Evolutionary conservation across 2,888 invertebrate genomes (phyloP).

Genomic region (Clistopyga incitator): DNA sequence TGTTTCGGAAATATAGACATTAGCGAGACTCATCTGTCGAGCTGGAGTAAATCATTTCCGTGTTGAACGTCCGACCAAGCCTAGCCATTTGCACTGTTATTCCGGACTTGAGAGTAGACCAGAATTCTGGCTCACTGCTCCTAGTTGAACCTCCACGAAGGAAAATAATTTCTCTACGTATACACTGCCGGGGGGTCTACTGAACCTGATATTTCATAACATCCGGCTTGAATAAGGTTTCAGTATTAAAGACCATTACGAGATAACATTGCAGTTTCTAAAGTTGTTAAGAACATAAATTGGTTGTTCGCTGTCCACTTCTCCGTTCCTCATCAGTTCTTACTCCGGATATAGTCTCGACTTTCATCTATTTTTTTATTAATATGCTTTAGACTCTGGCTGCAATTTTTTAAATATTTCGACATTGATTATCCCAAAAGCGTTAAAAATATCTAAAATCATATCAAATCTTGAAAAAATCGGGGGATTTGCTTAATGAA

Average conservation of each 20-base stretch:
- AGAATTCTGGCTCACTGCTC: neutral
- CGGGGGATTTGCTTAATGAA: too few species aligned
- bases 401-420: neutral
- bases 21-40: neutral
- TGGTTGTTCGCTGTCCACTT: conserved; percentile 36
- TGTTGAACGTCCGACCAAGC: conserved; percentile 36
- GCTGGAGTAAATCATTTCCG: too few species aligned
- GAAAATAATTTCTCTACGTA: conserved; percentile 66
- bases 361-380: neutral
- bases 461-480: too few species aligned
- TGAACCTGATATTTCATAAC: conserved; percentile 54
- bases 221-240: conserved; percentile 61
- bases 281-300: conserved; percentile 67
- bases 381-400: neutral
- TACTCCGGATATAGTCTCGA: conserved; percentile 1
- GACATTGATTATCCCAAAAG: too few species aligned
- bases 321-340: conserved; percentile 24
- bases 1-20: conserved; percentile 9
- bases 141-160: conserved; percentile 9
- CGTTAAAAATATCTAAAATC: too few species aligned
- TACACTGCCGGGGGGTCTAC: conserved; percentile 48
- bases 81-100: conserved; percentile 51
- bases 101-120: conserved; percentile 43
- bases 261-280: conserved; percentile 41
- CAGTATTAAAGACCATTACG: conserved; percentile 42